Evolutionary conservation across 2,797 vertebrate genomes (phyloP).

Genomic region (Macropodus opercularis): DNA sequence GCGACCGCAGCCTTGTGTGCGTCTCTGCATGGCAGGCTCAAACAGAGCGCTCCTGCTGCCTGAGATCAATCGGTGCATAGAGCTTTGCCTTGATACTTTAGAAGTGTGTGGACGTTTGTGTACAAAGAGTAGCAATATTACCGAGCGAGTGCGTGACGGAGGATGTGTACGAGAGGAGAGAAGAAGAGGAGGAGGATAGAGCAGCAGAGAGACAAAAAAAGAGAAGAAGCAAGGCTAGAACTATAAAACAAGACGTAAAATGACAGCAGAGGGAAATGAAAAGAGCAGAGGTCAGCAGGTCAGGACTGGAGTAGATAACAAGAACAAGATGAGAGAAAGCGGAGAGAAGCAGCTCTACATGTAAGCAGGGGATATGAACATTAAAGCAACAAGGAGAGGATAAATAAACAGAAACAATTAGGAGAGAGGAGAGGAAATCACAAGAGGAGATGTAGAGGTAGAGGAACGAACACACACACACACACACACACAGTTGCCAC

Average conservation of each 20-base stretch:
- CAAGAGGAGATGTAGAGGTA: background rate
- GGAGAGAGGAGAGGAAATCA: background rate
- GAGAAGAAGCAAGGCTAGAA: background rate
- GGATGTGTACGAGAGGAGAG: background rate
- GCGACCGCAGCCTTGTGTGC: background rate
- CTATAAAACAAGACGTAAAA: too few relatives aligned
- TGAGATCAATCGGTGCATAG: background rate
- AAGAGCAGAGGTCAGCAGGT: too few relatives aligned
- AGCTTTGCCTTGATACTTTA: background rate
- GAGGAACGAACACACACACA: constrained; percentile 5
- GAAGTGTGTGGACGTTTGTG: background rate
- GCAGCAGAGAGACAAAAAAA: background rate
- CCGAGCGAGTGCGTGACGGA: too few relatives aligned
- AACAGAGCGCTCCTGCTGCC: background rate
- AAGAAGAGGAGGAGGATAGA: background rate
- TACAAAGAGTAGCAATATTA: background rate
- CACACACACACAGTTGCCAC: constrained; percentile 51
- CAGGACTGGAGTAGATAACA: too few relatives aligned
- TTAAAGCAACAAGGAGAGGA: background rate
- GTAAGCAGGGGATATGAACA: background rate
- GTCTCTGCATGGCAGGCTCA: background rate
- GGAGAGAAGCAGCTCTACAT: background rate
- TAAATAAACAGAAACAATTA: background rate
- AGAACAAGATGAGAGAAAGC: too few relatives aligned
- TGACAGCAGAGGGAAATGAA: background rate